Evolutionary conservation across 2,888 invertebrate species (phyloP).

Genomic region (Epistrophella euchroma): DNA sequence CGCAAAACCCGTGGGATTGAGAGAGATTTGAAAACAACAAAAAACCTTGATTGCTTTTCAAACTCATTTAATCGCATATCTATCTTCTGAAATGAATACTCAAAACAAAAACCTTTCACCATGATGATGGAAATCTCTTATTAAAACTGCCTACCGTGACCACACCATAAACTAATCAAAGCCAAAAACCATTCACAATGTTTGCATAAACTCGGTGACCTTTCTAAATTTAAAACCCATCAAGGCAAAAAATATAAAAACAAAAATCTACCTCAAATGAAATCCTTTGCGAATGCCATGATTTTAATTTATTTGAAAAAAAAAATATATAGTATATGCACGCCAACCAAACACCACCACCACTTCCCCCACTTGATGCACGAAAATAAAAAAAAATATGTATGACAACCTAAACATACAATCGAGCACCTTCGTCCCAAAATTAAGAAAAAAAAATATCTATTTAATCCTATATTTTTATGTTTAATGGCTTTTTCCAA

Average conservation of each 20-base stretch:
- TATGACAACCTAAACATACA: too few relatives aligned
- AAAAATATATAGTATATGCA: conserved; percentile 37
- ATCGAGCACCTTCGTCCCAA: conserved; percentile 14
- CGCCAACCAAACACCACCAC: conserved; percentile 48
- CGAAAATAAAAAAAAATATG: conserved; percentile 8
- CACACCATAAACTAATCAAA: conserved; percentile 29
- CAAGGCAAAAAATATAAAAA: conserved; percentile 5
- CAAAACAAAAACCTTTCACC: not conserved
- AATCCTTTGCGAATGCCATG: conserved; percentile 23
- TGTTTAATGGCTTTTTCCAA: conserved; percentile 66
- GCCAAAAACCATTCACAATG: conserved; percentile 23
- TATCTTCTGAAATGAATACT: conserved; percentile 10
- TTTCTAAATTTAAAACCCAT: conserved; percentile 51
- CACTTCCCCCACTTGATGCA: conserved; percentile 41
- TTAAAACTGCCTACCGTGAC: conserved; percentile 56
- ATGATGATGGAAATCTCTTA: conserved; percentile 53
- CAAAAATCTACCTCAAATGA: conserved; percentile 25
- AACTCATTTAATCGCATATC: conserved; percentile 38
- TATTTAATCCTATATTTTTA: conserved; percentile 37
- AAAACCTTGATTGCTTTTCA: conserved; percentile 37
- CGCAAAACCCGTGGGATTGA: not conserved
- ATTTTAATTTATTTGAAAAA: conserved; percentile 57
- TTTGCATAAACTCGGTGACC: conserved; percentile 57
- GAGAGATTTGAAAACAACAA: conserved; percentile 4
- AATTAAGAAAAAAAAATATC: not conserved